These are phyloP conservation scores for Hippopotamus amphibius DNA, from an alignment of 2,113 vertebrate species.

Conservation along the genomic window DNA sequence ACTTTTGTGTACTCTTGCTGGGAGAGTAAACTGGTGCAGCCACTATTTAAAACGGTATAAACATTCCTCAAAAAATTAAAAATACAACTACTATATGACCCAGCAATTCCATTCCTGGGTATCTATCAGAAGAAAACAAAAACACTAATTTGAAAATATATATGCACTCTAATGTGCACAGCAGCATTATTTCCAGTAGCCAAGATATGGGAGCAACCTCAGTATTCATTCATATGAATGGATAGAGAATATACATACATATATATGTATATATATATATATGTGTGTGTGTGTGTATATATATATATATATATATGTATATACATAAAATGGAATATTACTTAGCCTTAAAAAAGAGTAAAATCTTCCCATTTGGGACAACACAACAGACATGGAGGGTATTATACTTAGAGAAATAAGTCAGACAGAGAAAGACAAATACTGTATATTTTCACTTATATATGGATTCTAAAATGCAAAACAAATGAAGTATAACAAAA, in stretches of 20 bases:
- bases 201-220: background rate
- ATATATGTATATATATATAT: background rate
- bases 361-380: background rate
- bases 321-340: no score
- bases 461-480: background rate
- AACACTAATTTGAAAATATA: background rate
- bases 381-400: background rate
- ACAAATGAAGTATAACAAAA: background rate
- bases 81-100: background rate
- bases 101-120: background rate
- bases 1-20: background rate
- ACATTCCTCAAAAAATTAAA: background rate
- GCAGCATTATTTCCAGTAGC: background rate
- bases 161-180: background rate
- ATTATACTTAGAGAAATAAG: background rate
- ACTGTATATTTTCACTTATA: background rate
- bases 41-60: background rate
- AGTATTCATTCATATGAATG: background rate
- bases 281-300: no score
- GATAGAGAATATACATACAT: background rate
- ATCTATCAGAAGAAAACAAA: background rate
- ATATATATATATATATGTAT: no score
- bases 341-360: background rate
- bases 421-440: background rate
- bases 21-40: background rate